Percentiles rank a stretch among this genome's conserved stretches.
Conservation (phyloP, 2,888 invertebrate genomes). For the Bombyx huttoni region DNA sequence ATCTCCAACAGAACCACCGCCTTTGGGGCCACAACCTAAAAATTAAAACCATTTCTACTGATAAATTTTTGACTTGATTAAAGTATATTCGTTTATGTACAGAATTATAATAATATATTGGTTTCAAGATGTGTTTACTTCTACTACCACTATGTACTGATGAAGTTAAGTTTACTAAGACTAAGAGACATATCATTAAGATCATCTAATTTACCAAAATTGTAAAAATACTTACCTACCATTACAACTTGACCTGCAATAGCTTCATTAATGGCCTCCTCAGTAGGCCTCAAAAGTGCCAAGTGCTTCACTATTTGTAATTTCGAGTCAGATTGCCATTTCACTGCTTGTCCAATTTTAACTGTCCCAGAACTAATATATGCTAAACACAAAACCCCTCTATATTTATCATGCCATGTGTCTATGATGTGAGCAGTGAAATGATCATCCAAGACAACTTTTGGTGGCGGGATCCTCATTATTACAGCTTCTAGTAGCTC, state of each 20-base stretch:
- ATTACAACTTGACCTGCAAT: slow-evolving; percentile 95
- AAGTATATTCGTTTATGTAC: no score
- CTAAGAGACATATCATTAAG: neutral
- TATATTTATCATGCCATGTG: slow-evolving; percentile 92
- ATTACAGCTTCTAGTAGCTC: slow-evolving; percentile 85
- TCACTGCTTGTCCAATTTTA: slow-evolving; percentile 81
- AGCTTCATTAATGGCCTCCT: slow-evolving; percentile 76
- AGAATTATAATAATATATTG: no score
- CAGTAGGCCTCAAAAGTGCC: slow-evolving; percentile 84
- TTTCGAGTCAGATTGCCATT: slow-evolving; percentile 79
- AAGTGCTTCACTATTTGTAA: slow-evolving; percentile 84
- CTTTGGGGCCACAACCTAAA: slow-evolving; percentile 57
- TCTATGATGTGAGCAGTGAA: slow-evolving; percentile 92
- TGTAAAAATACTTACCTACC: slow-evolving; percentile 60
- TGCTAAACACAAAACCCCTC: slow-evolving; percentile 84
- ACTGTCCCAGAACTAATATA: slow-evolving; percentile 85
- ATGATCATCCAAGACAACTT: slow-evolving; percentile 67
- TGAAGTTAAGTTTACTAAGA: no score
- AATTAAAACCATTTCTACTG: neutral
- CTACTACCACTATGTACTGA: no score
- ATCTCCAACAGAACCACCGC: slow-evolving; percentile 60
- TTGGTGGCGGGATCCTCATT: slow-evolving; percentile 82
- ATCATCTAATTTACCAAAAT: no score
- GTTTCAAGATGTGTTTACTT: no score
- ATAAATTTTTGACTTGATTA: no score